Conservation (phyloP, 1,140 invertebrate genomes). For the Halictus rubicundus region DNA sequence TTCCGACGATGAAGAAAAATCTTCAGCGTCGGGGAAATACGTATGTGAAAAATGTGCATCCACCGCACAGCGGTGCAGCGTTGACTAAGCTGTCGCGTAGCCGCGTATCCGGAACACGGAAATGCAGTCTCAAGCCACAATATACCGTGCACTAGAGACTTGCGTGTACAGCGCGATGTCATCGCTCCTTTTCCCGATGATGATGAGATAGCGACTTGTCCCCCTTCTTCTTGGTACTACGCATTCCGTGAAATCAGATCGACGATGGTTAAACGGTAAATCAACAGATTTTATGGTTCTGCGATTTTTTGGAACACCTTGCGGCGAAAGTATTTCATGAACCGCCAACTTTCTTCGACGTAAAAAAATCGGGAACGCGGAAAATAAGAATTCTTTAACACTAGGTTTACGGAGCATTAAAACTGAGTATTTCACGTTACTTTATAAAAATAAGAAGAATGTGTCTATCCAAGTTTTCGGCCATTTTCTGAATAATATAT, state of each 20-base stretch:
- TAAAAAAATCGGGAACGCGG: too few relatives aligned
- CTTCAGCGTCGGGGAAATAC: slow-evolving; percentile 14
- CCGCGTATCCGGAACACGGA: slow-evolving; percentile 41
- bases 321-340: too few relatives aligned
- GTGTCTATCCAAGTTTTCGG: too few relatives aligned
- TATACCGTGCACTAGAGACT: slow-evolving; percentile 64
- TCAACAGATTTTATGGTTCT: not conserved
- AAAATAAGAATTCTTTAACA: too few relatives aligned
- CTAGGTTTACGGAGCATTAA: too few relatives aligned
- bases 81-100: slow-evolving; percentile 28
- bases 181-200: slow-evolving; percentile 46
- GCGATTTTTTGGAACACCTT: not conserved
- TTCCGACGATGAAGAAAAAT: slow-evolving; percentile 42
- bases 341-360: too few relatives aligned
- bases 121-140: slow-evolving; percentile 38
- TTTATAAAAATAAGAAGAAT: too few relatives aligned
- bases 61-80: slow-evolving; percentile 14
- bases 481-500: too few relatives aligned
- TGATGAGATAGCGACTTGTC: slow-evolving; percentile 39
- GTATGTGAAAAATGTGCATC: slow-evolving; percentile 38
- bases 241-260: not conserved
- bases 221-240: not conserved
- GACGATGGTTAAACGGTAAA: slow-evolving; percentile 12
- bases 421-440: too few relatives aligned
- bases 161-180: slow-evolving; percentile 68